Conservation (phyloP, 2,797 vertebrate genomes). For the Prionace glauca region DNA sequence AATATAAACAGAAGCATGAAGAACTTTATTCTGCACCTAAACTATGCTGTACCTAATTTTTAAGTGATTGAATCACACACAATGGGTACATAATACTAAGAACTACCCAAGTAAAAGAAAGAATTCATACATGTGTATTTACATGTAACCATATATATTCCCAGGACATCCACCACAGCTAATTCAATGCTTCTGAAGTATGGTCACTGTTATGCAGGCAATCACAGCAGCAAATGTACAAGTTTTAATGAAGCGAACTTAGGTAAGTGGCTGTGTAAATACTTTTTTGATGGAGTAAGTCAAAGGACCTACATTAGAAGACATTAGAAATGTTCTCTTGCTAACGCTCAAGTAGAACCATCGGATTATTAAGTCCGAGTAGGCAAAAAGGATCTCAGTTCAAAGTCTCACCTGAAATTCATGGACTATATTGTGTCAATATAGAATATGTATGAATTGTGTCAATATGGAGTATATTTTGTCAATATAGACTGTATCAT, state of each 20-base stretch:
- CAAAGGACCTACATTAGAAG: background rate
- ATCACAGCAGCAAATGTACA: background rate
- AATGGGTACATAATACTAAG: background rate
- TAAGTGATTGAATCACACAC: background rate
- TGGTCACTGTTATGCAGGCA: background rate
- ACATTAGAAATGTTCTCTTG: background rate
- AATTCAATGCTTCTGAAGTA: background rate
- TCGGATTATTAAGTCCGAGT: background rate
- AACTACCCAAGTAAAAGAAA: background rate
- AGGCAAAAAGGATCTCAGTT: background rate
- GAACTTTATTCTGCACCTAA: background rate
- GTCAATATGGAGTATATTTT: too few relatives aligned
- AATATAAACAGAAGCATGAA: background rate
- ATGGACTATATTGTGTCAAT: too few relatives aligned
- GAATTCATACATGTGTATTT: background rate
- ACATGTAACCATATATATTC: too few relatives aligned
- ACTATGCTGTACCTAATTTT: background rate
- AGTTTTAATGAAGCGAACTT: background rate
- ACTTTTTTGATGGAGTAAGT: background rate
- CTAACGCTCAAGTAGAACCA: background rate
- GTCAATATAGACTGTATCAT: too few relatives aligned
- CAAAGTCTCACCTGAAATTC: background rate
- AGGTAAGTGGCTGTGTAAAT: background rate
- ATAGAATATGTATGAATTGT: background rate
- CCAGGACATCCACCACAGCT: background rate